Evolutionary conservation across 2,888 invertebrate species (phyloP).

Genomic region (Chaetogeoica ovagalla): DNA sequence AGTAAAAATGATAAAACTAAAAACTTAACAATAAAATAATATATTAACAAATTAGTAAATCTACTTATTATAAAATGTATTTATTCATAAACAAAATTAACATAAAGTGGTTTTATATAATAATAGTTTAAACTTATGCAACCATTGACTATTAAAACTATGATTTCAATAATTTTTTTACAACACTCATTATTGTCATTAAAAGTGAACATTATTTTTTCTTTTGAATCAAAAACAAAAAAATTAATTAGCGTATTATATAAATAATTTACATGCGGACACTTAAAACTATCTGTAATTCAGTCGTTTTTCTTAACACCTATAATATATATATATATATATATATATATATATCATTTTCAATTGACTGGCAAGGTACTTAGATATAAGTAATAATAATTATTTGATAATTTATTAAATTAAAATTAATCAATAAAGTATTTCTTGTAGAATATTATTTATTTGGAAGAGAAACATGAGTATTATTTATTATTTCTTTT

Average conservation of each 20-base stretch:
- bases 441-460: no score
- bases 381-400: not conserved
- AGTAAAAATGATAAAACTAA: constrained; percentile 14
- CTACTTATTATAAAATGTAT: no score
- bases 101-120: no score
- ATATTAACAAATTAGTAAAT: no score
- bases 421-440: not conserved
- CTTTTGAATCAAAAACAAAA: not conserved
- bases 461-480: no score
- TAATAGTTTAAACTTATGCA: no score
- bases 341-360: no score
- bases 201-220: no score
- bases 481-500: no score
- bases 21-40: constrained; percentile 23
- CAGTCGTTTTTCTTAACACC: constrained; percentile 33
- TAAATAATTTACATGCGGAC: not conserved
- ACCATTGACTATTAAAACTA: not conserved
- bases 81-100: no score
- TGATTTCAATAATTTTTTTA: not conserved
- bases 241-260: not conserved
- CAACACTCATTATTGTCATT: no score
- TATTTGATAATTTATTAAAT: not conserved
- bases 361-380: not conserved
- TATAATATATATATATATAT: no score
- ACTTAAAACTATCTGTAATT: constrained; percentile 6